Conservation (phyloP, 2,888 invertebrate species). For the Trachelus tabidus region DNA sequence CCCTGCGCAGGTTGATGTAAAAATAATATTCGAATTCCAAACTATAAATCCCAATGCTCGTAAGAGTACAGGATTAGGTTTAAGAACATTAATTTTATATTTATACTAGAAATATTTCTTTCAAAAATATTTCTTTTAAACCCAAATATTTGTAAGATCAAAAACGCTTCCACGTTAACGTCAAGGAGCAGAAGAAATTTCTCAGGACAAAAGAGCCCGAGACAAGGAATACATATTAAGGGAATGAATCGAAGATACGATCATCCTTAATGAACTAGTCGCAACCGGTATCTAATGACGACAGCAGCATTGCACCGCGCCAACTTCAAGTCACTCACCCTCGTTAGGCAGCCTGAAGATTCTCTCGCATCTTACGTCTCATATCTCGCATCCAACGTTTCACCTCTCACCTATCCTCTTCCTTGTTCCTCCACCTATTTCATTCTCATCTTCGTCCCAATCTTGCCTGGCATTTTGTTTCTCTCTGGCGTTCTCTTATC, state of each 20-base stretch:
- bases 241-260: constrained; percentile 55
- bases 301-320: constrained; percentile 28
- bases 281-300: constrained; percentile 54
- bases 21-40: not conserved
- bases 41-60: not conserved
- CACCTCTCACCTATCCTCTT: constrained; percentile 1
- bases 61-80: not conserved
- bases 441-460: not conserved
- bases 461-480: constrained; percentile 9
- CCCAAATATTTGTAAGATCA: not conserved
- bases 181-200: not conserved
- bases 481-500: not conserved
- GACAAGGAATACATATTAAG: constrained; percentile 8
- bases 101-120: too few species aligned
- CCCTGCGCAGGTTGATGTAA: not conserved
- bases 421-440: constrained; percentile 8
- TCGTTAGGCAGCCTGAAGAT: not conserved
- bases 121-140: not conserved
- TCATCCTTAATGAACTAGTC: constrained; percentile 59
- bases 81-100: not conserved
- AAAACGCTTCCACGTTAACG: not conserved
- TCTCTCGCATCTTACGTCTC: not conserved
- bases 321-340: constrained; percentile 1
- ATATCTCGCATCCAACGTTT: not conserved
- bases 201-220: not conserved